These are phyloP conservation scores for Torymus texanus DNA, from an alignment of 2,888 invertebrate genomes.

Conservation along the genomic window DNA sequence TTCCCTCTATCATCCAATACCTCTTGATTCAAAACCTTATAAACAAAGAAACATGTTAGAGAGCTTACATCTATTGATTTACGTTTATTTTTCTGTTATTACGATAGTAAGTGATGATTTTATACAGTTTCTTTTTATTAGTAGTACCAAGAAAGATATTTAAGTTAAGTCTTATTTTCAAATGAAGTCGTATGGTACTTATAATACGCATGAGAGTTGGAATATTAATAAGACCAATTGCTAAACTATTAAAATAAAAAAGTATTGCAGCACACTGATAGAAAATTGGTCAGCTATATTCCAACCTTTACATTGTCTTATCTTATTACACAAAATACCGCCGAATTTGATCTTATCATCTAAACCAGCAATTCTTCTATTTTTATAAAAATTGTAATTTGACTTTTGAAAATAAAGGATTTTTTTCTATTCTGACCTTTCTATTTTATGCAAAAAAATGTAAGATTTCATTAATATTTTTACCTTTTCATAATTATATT, in stretches of 20 bases:
- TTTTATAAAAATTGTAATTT: slow-evolving; percentile 60
- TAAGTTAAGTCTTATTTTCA: slow-evolving; percentile 20
- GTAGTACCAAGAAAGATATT: slow-evolving; percentile 61
- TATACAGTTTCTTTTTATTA: slow-evolving; percentile 55
- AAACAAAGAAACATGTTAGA: slow-evolving; percentile 83
- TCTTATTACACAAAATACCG: slow-evolving; percentile 64
- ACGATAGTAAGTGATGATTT: slow-evolving; percentile 41
- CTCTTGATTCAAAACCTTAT: slow-evolving; percentile 90
- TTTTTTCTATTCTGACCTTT: slow-evolving; percentile 69
- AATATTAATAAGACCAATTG: slow-evolving; percentile 47
- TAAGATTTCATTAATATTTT: slow-evolving; percentile 27
- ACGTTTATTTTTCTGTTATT: slow-evolving; percentile 61
- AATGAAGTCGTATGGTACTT: slow-evolving; percentile 42
- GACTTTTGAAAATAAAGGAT: slow-evolving; percentile 68
- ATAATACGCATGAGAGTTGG: slow-evolving; percentile 50
- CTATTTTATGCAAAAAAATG: slow-evolving; percentile 60
- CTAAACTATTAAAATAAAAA: slow-evolving; percentile 29
- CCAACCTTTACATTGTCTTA: slow-evolving; percentile 70
- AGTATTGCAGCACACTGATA: slow-evolving; percentile 8
- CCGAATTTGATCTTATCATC: slow-evolving; percentile 65
- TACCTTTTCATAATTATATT: slow-evolving; percentile 6
- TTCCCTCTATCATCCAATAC: slow-evolving; percentile 84
- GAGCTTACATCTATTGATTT: slow-evolving; percentile 65
- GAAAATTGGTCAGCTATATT: slow-evolving; percentile 64
- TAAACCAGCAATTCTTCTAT: slow-evolving; percentile 55